Percentiles rank a stretch among this genome's conserved stretches.
phyloP scores from a whole-genome alignment of 2,797 vertebrate species.

The Chlorospingus semifuscus region DNA sequence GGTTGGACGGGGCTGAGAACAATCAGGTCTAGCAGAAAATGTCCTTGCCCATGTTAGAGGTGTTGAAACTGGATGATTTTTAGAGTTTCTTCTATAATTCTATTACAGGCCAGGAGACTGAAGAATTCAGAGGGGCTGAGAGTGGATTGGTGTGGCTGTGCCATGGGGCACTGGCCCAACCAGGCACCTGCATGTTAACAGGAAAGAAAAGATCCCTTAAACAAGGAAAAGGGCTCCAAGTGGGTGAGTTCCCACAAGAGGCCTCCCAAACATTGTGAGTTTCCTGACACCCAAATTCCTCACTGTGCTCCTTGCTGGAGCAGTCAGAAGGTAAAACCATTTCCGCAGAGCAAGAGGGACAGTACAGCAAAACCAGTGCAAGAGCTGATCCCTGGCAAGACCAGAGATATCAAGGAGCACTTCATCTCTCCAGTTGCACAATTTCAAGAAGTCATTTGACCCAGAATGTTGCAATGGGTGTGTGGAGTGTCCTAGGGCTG shows the following conservation, averaged over 20 bases:
- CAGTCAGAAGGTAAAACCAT: neutral
- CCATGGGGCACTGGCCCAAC: neutral
- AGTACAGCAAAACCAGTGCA: neutral
- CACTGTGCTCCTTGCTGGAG: neutral
- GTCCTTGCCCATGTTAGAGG: neutral
- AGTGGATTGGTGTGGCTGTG: neutral
- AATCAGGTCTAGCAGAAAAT: neutral
- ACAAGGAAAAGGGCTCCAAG: neutral
- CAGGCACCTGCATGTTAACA: neutral
- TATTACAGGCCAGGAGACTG: neutral
- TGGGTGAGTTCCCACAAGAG: neutral
- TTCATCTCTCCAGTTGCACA: conserved; percentile 31
- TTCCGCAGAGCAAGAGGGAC: neutral
- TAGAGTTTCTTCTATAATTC: neutral
- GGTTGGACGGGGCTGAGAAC: accelerated
- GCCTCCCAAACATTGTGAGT: neutral
- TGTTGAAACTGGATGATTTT: neutral
- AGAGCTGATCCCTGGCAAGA: neutral
- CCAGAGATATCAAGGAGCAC: neutral
- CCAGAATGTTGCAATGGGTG: neutral
- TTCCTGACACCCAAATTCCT: neutral
- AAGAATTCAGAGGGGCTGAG: neutral
- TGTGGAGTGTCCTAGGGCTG: conserved; percentile 46
- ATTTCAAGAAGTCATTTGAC: conserved; percentile 41
- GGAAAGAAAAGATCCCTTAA: neutral